A percentile compares a stretch with the other conserved stretches of the same genome.
Evolutionary conservation across 2,113 vertebrate species (phyloP).

Genomic region (Mormyrus lacerda): DNA sequence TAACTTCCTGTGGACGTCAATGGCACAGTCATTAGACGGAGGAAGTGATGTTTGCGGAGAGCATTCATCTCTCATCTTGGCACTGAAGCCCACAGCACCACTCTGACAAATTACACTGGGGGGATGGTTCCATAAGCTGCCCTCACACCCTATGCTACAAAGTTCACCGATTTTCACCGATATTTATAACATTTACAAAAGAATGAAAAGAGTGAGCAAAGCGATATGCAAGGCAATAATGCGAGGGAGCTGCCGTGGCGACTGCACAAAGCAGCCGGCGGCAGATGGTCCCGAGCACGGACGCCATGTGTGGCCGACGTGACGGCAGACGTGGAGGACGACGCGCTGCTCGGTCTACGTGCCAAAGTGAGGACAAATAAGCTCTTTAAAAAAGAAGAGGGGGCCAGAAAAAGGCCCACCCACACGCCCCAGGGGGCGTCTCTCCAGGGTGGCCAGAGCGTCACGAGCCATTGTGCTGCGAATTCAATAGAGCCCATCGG

Average conservation of each 20-base stretch:
- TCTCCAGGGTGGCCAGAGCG: constrained; percentile 63
- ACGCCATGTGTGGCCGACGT: constrained; percentile 29
- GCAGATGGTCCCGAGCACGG: constrained; percentile 35
- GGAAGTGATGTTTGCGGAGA: constrained; percentile 19
- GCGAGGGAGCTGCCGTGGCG: neutral
- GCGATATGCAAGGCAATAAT: neutral
- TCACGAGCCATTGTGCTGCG: constrained; percentile 58
- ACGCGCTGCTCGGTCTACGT: constrained; percentile 39
- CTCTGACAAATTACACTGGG: constrained; percentile 19
- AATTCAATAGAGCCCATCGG: constrained; percentile 66
- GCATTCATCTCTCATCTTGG: constrained; percentile 34
- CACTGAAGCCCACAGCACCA: constrained; percentile 28
- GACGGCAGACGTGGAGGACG: constrained; percentile 37
- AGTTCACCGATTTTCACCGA: constrained; percentile 23
- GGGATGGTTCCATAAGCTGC: constrained; percentile 1
- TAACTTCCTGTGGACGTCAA: constrained; percentile 28
- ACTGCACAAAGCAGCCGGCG: constrained; percentile 26
- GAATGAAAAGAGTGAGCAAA: constrained; percentile 1
- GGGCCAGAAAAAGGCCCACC: constrained; percentile 39
- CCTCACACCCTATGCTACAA: neutral
- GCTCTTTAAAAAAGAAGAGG: constrained; percentile 16
- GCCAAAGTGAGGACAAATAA: constrained; percentile 32
- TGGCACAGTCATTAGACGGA: constrained; percentile 25
- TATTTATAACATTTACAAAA: constrained; percentile 23
- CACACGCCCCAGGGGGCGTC: constrained; percentile 42